A percentile compares a stretch with the other conserved stretches of the same genome.
Conservation (phyloP, 1,140 invertebrate species). For the Hycleus cichorii region DNA sequence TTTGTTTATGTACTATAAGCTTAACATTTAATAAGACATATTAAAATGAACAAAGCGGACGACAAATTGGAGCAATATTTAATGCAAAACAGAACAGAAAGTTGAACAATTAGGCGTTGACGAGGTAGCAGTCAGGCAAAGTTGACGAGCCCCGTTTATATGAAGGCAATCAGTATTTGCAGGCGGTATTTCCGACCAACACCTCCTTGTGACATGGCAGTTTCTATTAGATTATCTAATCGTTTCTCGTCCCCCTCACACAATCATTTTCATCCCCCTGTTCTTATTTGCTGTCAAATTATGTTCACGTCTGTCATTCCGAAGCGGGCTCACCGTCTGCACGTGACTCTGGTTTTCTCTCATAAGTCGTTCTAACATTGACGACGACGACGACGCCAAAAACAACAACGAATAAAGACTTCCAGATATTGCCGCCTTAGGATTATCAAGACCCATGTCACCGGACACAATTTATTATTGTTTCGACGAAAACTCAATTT, state of each 20-base stretch:
- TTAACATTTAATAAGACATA: no score
- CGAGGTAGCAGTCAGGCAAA: constrained; percentile 5
- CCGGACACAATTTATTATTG: constrained; percentile 33
- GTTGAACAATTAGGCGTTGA: constrained; percentile 15
- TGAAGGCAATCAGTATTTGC: constrained; percentile 16
- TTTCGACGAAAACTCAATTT: constrained; percentile 34
- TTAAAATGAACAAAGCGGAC: neutral
- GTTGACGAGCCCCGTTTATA: no score
- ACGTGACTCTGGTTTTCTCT: constrained; percentile 26
- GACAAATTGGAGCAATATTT: constrained; percentile 9
- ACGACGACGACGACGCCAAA: neutral
- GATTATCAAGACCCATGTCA: constrained; percentile 26
- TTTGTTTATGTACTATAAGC: no score
- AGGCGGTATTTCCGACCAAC: constrained; percentile 16
- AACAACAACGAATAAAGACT: neutral
- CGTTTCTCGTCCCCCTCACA: constrained; percentile 25
- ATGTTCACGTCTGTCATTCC: constrained; percentile 41
- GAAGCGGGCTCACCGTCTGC: constrained; percentile 28
- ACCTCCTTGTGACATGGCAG: constrained; percentile 31
- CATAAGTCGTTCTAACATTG: neutral
- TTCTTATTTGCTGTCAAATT: constrained; percentile 42
- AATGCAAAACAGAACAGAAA: constrained; percentile 11
- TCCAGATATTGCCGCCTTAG: constrained; percentile 24
- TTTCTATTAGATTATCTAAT: constrained; percentile 41
- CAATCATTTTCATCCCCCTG: constrained; percentile 37